Evolutionary conservation across 2,113 vertebrate species (phyloP).

Genomic region (Verasper variegatus): DNA sequence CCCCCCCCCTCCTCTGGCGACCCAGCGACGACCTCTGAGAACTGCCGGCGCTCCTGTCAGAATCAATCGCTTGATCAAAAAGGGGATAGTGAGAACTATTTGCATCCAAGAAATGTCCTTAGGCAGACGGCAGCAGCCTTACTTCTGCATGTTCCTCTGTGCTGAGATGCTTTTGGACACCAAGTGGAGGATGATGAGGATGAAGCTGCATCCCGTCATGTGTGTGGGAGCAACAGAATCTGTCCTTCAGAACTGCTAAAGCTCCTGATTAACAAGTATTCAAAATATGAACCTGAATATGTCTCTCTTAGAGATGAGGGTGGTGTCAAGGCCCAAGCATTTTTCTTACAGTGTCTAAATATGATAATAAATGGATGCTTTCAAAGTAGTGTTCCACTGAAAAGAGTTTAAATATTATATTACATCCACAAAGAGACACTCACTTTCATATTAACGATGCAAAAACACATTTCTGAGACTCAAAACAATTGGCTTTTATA

Average conservation of each 20-base stretch:
- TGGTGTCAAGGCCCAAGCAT: too few relatives aligned
- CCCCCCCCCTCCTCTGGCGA: constrained; percentile 1
- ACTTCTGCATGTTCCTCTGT: not conserved
- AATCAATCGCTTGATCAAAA: constrained; percentile 43
- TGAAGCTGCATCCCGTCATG: not conserved
- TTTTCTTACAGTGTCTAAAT: too few relatives aligned
- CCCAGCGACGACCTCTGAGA: constrained; percentile 35
- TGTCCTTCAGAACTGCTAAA: not conserved
- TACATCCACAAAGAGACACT: too few relatives aligned
- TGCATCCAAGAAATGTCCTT: constrained; percentile 37
- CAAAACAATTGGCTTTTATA: too few relatives aligned
- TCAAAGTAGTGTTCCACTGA: too few relatives aligned
- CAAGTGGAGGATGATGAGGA: not conserved
- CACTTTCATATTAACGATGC: too few relatives aligned
- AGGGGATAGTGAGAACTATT: constrained; percentile 35
- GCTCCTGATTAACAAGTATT: not conserved
- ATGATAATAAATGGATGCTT: too few relatives aligned
- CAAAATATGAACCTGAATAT: too few relatives aligned
- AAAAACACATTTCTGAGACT: too few relatives aligned
- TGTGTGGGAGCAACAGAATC: not conserved
- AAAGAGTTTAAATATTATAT: too few relatives aligned
- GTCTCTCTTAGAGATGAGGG: too few relatives aligned
- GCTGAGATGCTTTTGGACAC: not conserved
- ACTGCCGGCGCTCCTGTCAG: constrained; percentile 12
- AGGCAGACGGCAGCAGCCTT: constrained; percentile 13